These are phyloP conservation scores for Heliconius hewitsoni DNA, from an alignment of 1,140 invertebrate genomes.

Conservation along the genomic window DNA sequence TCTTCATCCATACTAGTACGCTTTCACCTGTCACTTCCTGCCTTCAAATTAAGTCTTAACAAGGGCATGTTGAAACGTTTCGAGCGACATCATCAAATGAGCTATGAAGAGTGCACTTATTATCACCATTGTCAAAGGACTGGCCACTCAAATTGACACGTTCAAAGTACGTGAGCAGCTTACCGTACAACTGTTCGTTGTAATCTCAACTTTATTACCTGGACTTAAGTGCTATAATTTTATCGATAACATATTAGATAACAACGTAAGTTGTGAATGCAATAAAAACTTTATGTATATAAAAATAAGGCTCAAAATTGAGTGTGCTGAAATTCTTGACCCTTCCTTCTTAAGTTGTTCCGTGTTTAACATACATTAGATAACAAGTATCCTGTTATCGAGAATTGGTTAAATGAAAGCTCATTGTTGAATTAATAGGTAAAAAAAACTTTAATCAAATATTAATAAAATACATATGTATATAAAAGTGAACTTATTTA, in stretches of 20 bases:
- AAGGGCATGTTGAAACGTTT: not conserved
- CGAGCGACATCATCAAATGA: constrained; percentile 23
- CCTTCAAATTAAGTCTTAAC: not conserved
- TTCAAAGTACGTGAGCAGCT: constrained; percentile 29
- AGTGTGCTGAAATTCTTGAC: not conserved
- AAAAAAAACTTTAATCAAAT: no score
- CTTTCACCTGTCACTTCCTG: no score
- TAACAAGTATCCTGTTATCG: constrained; percentile 29
- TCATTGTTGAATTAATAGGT: not conserved
- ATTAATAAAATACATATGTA: no score
- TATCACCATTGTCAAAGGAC: constrained; percentile 28
- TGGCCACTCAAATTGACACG: constrained; percentile 36
- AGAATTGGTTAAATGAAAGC: constrained; percentile 23
- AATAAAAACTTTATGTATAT: not conserved
- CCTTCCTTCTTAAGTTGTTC: constrained; percentile 20
- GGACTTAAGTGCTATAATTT: not conserved
- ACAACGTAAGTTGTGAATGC: not conserved
- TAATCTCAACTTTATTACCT: not conserved
- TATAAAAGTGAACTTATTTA: no score
- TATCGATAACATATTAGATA: not conserved
- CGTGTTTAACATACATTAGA: constrained; percentile 22
- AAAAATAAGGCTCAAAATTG: constrained; percentile 25
- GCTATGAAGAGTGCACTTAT: constrained; percentile 14
- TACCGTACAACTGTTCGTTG: not conserved
- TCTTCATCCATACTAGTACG: no score